These are phyloP conservation scores for Lerema accius DNA, from an alignment of 1,140 invertebrate species.

Conservation along the genomic window DNA sequence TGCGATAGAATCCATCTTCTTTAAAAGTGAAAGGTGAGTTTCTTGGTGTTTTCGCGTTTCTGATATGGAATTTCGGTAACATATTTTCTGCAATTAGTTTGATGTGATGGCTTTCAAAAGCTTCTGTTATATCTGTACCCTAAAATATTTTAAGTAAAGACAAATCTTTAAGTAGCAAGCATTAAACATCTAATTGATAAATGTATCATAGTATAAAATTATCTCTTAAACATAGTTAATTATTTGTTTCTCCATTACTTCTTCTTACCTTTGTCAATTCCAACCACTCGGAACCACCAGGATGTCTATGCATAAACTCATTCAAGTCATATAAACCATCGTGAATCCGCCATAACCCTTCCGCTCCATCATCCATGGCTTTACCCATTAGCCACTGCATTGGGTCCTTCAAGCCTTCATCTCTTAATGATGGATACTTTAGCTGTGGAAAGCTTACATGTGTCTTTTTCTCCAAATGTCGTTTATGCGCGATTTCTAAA, in stretches of 20 bases:
- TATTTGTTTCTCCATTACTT: no score
- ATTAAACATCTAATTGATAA: no score
- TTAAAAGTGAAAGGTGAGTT: conserved; percentile 87
- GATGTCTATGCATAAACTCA: conserved; percentile 87
- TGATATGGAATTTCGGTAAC: conserved; percentile 85
- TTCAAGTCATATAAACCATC: conserved; percentile 90
- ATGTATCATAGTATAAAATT: no score
- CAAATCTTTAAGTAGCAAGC: no score
- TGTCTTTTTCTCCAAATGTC: conserved; percentile 67
- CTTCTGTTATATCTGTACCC: no score
- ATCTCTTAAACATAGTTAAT: no score
- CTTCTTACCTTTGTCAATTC: conserved; percentile 84
- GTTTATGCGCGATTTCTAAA: conserved; percentile 55
- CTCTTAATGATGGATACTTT: conserved; percentile 81
- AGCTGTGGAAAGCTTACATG: conserved; percentile 79
- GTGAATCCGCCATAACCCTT: conserved; percentile 90
- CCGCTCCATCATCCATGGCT: conserved; percentile 87
- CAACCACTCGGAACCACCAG: conserved; percentile 91
- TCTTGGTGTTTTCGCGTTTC: conserved; percentile 82
- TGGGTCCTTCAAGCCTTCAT: conserved; percentile 71
- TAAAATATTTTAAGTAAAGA: no score
- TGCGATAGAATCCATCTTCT: conserved; percentile 87
- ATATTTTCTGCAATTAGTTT: conserved; percentile 80
- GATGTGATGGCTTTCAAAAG: conserved; percentile 87
- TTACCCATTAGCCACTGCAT: conserved; percentile 86